Base-by-base conservation (phyloP, 2,797 vertebrate species). In the Chloroceryle amazona region DNA sequence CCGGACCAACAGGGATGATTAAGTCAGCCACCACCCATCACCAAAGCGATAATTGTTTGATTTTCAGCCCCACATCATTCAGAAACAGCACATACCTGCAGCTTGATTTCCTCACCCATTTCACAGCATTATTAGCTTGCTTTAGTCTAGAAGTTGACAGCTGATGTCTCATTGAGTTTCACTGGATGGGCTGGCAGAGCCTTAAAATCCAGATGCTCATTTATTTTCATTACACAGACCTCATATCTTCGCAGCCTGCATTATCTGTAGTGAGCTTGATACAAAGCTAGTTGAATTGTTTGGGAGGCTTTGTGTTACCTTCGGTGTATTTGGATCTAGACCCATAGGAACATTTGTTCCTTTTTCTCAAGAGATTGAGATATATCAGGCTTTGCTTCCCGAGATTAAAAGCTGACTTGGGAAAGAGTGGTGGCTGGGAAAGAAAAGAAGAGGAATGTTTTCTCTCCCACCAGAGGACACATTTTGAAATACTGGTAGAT, bases 141-240 rank as follows among this genome's bases (percentile, higher is more conserved):
- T 49, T 66, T 37, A 41, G 29, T 52, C 81, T 67, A 86, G 65
- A 63, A 82, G 55, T 9, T 86, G 75, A 62, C 60, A 86, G 85
- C 85, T 94, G 61, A 68, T 93, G 80, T 61, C 75, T 93, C 47
- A 31, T 3, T 63, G 75, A 60, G 41, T 89, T 87, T 80, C 63
- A 73, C 31, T 0, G 1, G n/a, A 42, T 82, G 55, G 28, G 51
- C n/a, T 85, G 81, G 44, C 63, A 95, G 60, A 67, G 41, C 10
- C 57, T 76, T 84, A 51, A 47, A 57, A 78, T 70, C 25, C 1
- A 2, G 57, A 51, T 74, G 67, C 42, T 85, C 28, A 13, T 88
- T 85, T 74, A 54, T 73, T 90, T 81, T 83, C 65, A 10, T 65
- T 73, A 29, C 29, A 73, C 15, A 68, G 11, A 28, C 28, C 41